These are phyloP conservation scores for Poeciliopsis presidionis DNA, from an alignment of 2,797 vertebrate genomes.

Conservation along the genomic window DNA sequence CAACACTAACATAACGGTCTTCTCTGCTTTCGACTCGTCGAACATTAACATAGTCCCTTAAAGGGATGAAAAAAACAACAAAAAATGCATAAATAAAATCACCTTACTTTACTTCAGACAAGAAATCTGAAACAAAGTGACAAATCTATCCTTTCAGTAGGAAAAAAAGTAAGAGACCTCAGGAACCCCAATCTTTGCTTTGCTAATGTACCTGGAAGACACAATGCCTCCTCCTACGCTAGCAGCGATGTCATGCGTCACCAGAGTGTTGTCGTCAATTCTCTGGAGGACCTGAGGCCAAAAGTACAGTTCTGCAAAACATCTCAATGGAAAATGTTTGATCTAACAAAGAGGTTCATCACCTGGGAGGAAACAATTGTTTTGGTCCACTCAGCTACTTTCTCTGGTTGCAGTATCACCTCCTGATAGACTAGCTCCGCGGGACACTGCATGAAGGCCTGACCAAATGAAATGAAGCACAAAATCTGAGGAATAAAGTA, in stretches of 20 bases:
- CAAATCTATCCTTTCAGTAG: neutral
- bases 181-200: constrained; percentile 2
- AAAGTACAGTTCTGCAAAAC: neutral
- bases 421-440: constrained; percentile 95
- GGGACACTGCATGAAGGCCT: constrained; percentile 93
- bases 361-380: constrained; percentile 93
- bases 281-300: constrained; percentile 89
- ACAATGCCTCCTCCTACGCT: constrained; percentile 93
- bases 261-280: constrained; percentile 92
- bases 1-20: constrained; percentile 92
- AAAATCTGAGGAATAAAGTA: neutral
- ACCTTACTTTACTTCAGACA: constrained; percentile 4
- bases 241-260: constrained; percentile 92
- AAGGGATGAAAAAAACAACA: neutral
- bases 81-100: constrained; percentile 11
- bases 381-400: constrained; percentile 95
- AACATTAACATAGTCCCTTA: constrained; percentile 95
- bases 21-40: constrained; percentile 90
- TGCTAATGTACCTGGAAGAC: constrained; percentile 90
- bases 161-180: neutral
- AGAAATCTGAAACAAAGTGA: neutral
- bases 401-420: constrained; percentile 94
- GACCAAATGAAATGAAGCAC: neutral
- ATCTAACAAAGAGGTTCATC: neutral
- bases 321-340: neutral